Conservation (phyloP, 1,140 invertebrate species). For the Vanessa tameamea region DNA sequence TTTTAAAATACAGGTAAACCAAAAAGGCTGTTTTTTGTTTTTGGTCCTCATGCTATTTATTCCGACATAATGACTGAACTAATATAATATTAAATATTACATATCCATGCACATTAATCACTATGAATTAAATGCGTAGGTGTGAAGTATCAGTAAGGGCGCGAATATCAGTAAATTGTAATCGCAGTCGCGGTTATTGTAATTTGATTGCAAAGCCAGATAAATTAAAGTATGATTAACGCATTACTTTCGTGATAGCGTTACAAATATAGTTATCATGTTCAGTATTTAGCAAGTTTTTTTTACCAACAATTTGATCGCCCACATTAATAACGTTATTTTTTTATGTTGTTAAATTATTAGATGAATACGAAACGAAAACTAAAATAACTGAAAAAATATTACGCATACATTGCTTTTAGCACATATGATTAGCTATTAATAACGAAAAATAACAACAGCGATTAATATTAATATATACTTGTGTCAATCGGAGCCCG, state of each 20-base stretch:
- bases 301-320: not conserved
- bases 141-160: conserved; percentile 18
- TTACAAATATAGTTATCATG: conserved; percentile 7
- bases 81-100: not conserved
- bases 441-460: conserved; percentile 26
- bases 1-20: too few species aligned
- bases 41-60: not conserved
- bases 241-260: conserved; percentile 8
- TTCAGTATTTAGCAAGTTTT: not conserved
- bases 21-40: too few species aligned
- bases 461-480: conserved; percentile 63
- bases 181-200: conserved; percentile 4
- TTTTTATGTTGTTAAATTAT: too few species aligned
- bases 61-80: not conserved
- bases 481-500: conserved; percentile 67
- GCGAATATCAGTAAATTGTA: conserved; percentile 8
- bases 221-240: conserved; percentile 10
- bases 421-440: not conserved
- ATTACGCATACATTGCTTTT: not conserved
- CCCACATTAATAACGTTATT: not conserved
- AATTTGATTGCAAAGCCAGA: conserved; percentile 12
- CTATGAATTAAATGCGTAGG: not conserved
- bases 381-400: not conserved
- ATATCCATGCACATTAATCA: conserved; percentile 3
- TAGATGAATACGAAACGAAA: too few species aligned